Conservation (phyloP, 2,797 vertebrate genomes). For the Falco rusticolus region DNA sequence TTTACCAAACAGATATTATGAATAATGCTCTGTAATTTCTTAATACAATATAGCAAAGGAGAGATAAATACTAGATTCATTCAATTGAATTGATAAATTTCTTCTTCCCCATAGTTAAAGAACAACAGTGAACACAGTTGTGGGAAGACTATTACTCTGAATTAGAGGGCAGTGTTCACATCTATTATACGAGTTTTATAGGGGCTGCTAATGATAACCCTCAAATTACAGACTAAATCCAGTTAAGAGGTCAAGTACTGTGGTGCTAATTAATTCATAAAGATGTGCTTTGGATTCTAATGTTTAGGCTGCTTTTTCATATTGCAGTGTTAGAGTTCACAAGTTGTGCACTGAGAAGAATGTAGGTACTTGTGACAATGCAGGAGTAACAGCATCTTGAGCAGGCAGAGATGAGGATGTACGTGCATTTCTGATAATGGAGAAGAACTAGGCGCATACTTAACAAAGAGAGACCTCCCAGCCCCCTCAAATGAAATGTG, state of each 20-base stretch:
- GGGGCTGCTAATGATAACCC: background rate
- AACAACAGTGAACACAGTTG: background rate
- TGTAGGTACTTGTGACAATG: fast-evolving
- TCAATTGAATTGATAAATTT: background rate
- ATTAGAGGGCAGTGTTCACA: background rate
- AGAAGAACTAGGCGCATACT: background rate
- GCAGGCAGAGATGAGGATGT: background rate
- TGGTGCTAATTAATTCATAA: background rate
- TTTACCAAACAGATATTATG: background rate
- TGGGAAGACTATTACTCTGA: background rate
- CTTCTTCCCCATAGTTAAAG: background rate
- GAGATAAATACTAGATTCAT: background rate
- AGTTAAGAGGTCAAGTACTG: background rate
- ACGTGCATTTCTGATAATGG: background rate
- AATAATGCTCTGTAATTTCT: background rate
- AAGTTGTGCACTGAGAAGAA: background rate
- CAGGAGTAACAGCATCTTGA: background rate
- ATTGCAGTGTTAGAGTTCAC: background rate
- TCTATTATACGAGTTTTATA: background rate
- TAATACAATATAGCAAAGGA: background rate
- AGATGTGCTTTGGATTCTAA: background rate
- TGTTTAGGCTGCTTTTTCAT: background rate
- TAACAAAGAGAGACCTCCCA: background rate
- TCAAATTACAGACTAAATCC: background rate
- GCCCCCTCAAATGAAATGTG: background rate